Base-by-base conservation (phyloP, 2,797 vertebrate genomes). In the Falco peregrinus region DNA sequence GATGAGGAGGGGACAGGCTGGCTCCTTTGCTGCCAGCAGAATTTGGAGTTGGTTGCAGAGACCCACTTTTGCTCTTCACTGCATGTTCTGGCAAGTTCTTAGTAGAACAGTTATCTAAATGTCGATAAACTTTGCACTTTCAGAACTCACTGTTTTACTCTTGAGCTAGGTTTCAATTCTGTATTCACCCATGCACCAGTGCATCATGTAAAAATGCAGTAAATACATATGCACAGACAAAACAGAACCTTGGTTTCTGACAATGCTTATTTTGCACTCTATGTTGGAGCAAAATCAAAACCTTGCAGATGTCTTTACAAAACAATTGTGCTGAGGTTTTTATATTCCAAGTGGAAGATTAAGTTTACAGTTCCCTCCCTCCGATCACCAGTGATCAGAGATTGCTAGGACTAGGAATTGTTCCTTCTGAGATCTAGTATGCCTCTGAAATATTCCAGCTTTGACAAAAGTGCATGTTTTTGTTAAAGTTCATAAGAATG, bases 381-480 rank as follows among this genome's bases (percentile, higher is more conserved):
- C 31, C 0, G 0, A 71, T 81, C 81, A 91, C 31, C 84, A 78
- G 65, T 37, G 51, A 89, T 85, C 92, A 88, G 82, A 88, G 59
- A 75, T 77, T 89, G 63, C 90, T 91, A 78, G 25, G 29, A 63
- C 73, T 67, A 65, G 82, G 90, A 92, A 86, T 63, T 75, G n/a
- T 81, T 92, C 91, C 71, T 78, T 43, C 56, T 84, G 73, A 92
- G 79, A 84, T 87, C 54, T 53, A 39, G 63, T 79, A 56, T 31
- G 77, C 26, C 56, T 90, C 81, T 91, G 89, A 96, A 87, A 96
- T 94, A 87, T 57, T 96, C 89, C 92, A 95, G 87, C 79, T 81
- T 95, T 92, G 51, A 94, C 96, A 96, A 92, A 96, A 96, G 51
- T 74, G 60, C 75, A 11, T 67, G 68, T 14, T 94, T 92, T 93